Evolutionary conservation across 2,113 vertebrate species (phyloP), one percentile per base, ranked within the genome.

Genomic region (Pelecanus crispus): DNA sequence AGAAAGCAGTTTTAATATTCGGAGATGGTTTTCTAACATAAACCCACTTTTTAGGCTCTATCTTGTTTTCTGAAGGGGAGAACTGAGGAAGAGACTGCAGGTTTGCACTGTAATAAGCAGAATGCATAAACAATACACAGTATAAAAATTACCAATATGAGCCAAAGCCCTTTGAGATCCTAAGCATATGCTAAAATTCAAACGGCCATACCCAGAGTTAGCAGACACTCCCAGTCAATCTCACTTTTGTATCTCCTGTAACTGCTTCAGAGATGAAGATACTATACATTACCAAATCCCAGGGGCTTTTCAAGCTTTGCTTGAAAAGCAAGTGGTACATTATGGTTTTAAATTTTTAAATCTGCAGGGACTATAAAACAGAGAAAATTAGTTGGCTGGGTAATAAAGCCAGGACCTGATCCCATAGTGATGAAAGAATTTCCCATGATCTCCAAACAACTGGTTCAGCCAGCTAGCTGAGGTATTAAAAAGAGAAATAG

Each of bases 341-440:
- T 94, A 94, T 34, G 79, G 68, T 80, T 92, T 93, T 94, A 94
- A 92, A 96, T 83, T 86, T 75, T 90, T 79, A 90, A 92, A 94
- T 65, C 91, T 89, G 47, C 40, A 70, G 77, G 55, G 91, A 90
- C 68, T 78, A 86, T 75, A 70, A 86, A 91, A 55, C 47, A 77
- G 66, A 82, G 70, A 74, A 96, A 95, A 94, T 94, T 85, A 92
- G 89, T 96, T 94, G 89, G 70, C 87, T 90, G 70, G 55, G 81
- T 91, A 95, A 91, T 67, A 91, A 19, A 91, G 67, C 24, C 88
- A 86, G 50, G 77, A 88, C 77, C 50, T 90, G 52, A 87, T n/a
- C 45, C 59, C 53, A 67, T 3, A 95, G 63, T 55, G 66, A 91
- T 80, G 49, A 92, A 93, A 86, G 34, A 61, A 91, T 92, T 96